Evolutionary conservation across 2,797 vertebrate species (phyloP).

Genomic region (Xenentodon cancila): DNA sequence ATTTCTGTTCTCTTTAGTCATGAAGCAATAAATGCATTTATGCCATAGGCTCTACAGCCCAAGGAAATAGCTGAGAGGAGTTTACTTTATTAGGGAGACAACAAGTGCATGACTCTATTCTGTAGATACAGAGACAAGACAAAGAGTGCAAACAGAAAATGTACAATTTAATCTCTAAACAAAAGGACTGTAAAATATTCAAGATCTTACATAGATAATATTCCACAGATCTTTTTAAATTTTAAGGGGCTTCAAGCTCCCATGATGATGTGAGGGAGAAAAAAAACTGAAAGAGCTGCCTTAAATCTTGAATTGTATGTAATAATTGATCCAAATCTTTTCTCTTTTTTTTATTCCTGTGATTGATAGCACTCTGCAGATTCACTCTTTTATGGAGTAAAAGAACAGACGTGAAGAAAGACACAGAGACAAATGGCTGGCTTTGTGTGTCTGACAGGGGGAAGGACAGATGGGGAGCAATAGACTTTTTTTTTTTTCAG

Average conservation of each 20-base stretch:
- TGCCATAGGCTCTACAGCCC: slow-evolving; percentile 30
- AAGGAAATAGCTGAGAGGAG: slow-evolving; percentile 14
- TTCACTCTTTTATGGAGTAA: slow-evolving; percentile 30
- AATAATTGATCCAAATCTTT: slow-evolving; percentile 37
- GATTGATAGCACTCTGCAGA: slow-evolving; percentile 41
- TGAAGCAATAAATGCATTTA: slow-evolving; percentile 44
- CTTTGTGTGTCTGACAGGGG: slow-evolving; percentile 57
- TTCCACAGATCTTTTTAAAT: slow-evolving; percentile 39
- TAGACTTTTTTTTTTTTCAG: slow-evolving; percentile 42
- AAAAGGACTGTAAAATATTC: not conserved
- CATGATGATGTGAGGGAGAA: slow-evolving; percentile 14
- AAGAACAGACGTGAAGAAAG: slow-evolving; percentile 39
- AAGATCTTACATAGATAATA: slow-evolving; percentile 25
- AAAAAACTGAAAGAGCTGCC: slow-evolving; percentile 6
- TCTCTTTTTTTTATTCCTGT: slow-evolving; percentile 33
- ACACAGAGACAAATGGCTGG: slow-evolving; percentile 59
- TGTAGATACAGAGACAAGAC: not conserved
- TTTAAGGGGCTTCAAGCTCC: slow-evolving; percentile 28
- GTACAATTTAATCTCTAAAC: not conserved
- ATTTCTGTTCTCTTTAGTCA: slow-evolving; percentile 65
- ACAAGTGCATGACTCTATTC: slow-evolving; percentile 14
- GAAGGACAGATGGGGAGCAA: slow-evolving; percentile 68
- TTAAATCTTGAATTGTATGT: slow-evolving; percentile 48
- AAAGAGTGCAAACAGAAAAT: slow-evolving; percentile 35
- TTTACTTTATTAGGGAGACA: slow-evolving; percentile 19